Base-by-base conservation (phyloP, 2,888 invertebrate species). In the Leuctra nigra region DNA sequence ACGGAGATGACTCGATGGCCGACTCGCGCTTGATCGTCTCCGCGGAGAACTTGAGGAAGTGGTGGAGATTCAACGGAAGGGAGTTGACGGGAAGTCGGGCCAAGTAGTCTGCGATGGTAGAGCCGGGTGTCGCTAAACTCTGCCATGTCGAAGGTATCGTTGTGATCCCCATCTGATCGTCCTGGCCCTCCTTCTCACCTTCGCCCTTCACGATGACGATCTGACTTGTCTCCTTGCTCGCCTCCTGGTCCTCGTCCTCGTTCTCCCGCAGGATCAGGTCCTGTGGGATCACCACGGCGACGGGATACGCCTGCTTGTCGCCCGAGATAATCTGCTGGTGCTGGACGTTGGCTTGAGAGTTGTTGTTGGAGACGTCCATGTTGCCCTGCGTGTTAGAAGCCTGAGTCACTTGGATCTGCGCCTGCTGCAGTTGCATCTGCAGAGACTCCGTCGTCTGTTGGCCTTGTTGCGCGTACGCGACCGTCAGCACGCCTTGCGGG, bases 401-500 rank as follows among this genome's bases (percentile, higher is more conserved):
- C 39, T 57, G 54, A 1, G 55, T 39, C 18, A 56, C 60, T 16
- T 53, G 56, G 11, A 55, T 55, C 25, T 55, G 55, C 4, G 55
- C 41, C 16, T 54, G 39, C 13, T 59, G 59, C 33, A 58, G 54
- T 47, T 60, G 59, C 25, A 67, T 61, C 55, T 67, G 67, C 35
- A 67, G 59, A 54, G 56, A 61, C 80, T 61, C 74, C 14, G 71
- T 74, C 1, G 74, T 73, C 46, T 83, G 82, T 1, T 79, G 77
- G 4, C 71, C 72, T 54, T 72, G 73, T 48, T 80, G 79, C 61
- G 85, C 84, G 67, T 87, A 88, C 0, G 87, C 86, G 2, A 89
- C 79, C 0, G 87, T 87, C 25, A 88, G 72, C 6, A 88, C 84
- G 69, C 82, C 81, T 71, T 86, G 87, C 61, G 83, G 84, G 66